phyloP scores from a whole-genome alignment of 2,888 invertebrate genomes.

The Caenorhabditis parvicauda region DNA sequence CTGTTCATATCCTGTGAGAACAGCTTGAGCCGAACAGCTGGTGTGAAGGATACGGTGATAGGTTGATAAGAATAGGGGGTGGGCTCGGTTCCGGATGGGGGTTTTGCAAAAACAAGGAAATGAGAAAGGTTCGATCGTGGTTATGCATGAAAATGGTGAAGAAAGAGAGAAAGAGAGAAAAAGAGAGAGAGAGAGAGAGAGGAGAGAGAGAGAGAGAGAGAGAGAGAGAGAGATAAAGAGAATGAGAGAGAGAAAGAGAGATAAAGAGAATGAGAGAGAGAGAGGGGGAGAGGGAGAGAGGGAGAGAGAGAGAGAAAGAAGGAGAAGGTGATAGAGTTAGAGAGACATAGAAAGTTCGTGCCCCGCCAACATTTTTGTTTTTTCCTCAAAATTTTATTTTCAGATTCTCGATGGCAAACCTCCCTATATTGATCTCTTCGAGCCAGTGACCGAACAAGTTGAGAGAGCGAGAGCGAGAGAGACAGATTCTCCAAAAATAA shows the following conservation, averaged over 20 bases:
- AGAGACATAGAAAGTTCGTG: no score
- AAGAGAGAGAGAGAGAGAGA: constrained; percentile 1
- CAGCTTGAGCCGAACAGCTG: no score
- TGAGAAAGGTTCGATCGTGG: background rate
- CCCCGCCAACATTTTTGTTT: background rate
- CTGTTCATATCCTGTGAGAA: no score
- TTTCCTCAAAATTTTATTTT: background rate
- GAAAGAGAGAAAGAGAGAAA: background rate
- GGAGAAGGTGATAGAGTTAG: no score
- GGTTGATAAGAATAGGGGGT: no score
- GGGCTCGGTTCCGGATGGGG: no score
- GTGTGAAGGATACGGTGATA: no score
- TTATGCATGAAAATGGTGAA: background rate
- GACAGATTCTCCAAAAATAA: no score
- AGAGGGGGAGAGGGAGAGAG: constrained; percentile 3
- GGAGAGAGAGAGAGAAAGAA: background rate
- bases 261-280: no score
- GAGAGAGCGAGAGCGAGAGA: no score
- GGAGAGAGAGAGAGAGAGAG: constrained; percentile 5
- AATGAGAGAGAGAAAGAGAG: no score
- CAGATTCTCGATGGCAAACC: constrained; percentile 24
- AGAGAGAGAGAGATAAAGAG: background rate
- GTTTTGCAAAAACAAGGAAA: background rate
- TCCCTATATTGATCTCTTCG: constrained; percentile 19
- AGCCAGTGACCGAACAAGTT: constrained; percentile 16